Percentiles rank a stretch among this genome's conserved stretches.
Conservation (phyloP, 2,888 invertebrate species). For the Hypomecis punctinalis region DNA sequence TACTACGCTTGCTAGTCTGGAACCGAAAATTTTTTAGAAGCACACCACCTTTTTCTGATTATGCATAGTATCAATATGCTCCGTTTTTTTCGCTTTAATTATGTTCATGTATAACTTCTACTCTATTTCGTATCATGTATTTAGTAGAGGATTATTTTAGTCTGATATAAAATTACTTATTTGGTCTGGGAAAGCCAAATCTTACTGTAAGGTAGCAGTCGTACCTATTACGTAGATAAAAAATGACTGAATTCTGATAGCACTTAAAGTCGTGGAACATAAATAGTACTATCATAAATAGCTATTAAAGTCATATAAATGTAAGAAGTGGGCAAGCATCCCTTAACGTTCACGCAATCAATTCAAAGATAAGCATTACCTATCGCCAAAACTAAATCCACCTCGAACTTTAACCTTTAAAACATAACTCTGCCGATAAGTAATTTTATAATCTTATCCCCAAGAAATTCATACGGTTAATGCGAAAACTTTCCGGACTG, state of each 20-base stretch:
- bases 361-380: conserved; percentile 20
- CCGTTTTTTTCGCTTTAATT: no score
- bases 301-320: conserved; percentile 12
- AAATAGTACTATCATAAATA: not conserved
- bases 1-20: no score
- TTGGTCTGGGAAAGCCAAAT: not conserved
- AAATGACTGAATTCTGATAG: no score
- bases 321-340: not conserved
- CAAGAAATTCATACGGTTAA: conserved; percentile 38
- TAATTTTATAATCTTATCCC: conserved; percentile 32
- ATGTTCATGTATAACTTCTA: no score
- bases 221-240: not conserved
- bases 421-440: conserved; percentile 16
- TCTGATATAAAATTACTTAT: not conserved
- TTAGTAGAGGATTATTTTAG: no score
- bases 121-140: no score
- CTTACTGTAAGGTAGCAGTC: not conserved
- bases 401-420: conserved; percentile 17
- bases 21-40: no score
- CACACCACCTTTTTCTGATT: no score
- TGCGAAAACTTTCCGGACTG: conserved; percentile 50
- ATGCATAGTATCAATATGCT: no score
- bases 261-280: no score
- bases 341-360: not conserved
- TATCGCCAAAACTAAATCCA: conserved; percentile 9